Percentiles rank a stretch among this genome's conserved stretches.
phyloP scores from a whole-genome alignment of 2,113 vertebrate species.

The Copsychus sechellarum region DNA sequence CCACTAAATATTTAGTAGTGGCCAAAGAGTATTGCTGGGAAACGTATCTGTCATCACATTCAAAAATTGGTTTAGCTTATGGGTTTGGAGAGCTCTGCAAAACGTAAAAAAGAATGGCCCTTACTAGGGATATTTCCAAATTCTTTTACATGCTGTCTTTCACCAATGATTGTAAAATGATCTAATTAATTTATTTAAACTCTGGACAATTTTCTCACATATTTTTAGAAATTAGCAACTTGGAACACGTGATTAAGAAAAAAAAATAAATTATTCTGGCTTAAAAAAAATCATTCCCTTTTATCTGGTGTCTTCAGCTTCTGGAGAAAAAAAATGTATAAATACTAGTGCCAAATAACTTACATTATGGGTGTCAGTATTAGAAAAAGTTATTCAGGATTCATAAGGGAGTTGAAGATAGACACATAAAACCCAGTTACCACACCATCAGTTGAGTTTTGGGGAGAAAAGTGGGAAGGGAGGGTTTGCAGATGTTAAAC shows the following conservation, averaged over 20 bases:
- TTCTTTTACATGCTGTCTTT: background rate
- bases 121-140: background rate
- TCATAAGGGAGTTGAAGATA: background rate
- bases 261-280: background rate
- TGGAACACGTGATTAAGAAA: background rate
- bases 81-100: background rate
- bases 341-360: background rate
- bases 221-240: background rate
- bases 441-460: background rate
- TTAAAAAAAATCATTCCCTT: background rate
- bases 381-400: background rate
- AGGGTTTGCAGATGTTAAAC: conserved; percentile 45
- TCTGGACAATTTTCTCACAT: background rate
- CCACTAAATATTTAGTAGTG: background rate
- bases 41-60: conserved; percentile 40
- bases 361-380: background rate
- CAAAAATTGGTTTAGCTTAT: conserved; percentile 25
- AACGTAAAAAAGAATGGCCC: background rate
- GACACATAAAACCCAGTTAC: background rate
- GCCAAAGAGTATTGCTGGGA: background rate
- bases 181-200: background rate
- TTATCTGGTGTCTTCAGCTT: background rate
- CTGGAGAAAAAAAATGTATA: background rate
- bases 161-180: background rate
- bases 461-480: background rate